phyloP scores from a whole-genome alignment of 2,888 invertebrate species.

The Archips crataeganus region DNA sequence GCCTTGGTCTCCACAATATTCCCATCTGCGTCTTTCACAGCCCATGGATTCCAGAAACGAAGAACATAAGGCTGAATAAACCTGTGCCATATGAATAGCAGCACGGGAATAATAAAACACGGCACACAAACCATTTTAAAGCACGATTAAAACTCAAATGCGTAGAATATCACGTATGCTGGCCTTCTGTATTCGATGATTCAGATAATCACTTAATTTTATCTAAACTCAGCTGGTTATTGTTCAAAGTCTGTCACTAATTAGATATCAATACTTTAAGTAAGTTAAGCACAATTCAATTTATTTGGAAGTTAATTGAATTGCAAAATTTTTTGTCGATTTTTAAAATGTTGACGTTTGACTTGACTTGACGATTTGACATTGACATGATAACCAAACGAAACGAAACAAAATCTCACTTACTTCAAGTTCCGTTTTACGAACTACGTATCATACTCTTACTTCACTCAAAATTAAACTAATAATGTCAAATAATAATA shows the following conservation, averaged over 20 bases:
- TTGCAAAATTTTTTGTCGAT: background rate
- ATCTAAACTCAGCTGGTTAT: background rate
- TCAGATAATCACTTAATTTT: background rate
- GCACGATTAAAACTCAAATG: constrained; percentile 5
- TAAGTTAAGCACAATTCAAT: background rate
- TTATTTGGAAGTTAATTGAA: background rate
- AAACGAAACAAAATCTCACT: too few species aligned
- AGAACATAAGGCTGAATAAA: constrained; percentile 93
- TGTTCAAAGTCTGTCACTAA: background rate
- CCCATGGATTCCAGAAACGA: constrained; percentile 94
- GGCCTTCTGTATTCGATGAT: too few species aligned
- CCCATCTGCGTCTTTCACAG: constrained; percentile 87
- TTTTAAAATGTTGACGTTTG: background rate
- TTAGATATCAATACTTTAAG: background rate
- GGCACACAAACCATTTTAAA: constrained; percentile 92
- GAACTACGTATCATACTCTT: too few species aligned
- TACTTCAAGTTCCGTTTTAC: background rate
- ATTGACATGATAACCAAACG: background rate
- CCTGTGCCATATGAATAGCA: constrained; percentile 93
- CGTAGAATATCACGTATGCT: constrained; percentile 14
- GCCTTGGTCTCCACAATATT: constrained; percentile 84
- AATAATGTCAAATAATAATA: too few species aligned
- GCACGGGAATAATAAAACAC: constrained; percentile 93
- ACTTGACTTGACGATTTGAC: background rate
- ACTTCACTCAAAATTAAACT: too few species aligned